Conservation (phyloP, 1,140 invertebrate genomes). For the Aphaenogaster rudis region DNA sequence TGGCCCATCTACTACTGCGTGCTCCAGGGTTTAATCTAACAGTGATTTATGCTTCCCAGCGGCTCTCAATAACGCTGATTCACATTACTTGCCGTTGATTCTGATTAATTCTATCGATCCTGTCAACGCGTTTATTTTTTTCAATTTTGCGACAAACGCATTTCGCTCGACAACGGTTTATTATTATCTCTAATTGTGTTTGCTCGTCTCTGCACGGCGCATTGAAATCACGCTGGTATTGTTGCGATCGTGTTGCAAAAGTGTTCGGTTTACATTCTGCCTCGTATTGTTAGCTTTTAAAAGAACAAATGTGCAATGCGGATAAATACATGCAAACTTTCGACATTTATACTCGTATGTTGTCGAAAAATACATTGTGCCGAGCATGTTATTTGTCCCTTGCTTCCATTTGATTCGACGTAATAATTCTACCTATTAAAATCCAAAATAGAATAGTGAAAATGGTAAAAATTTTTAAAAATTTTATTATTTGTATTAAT, state of each 20-base stretch:
- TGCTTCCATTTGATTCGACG: constrained; percentile 1
- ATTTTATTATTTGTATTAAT: background rate
- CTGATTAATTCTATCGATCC: constrained; percentile 54
- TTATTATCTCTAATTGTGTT: constrained; percentile 52
- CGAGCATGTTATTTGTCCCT: constrained; percentile 28
- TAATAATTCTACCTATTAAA: background rate
- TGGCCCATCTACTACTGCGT: constrained; percentile 79
- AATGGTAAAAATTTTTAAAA: background rate
- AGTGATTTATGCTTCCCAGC: constrained; percentile 85
- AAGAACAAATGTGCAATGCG: constrained; percentile 12
- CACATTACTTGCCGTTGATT: constrained; percentile 56
- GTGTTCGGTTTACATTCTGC: constrained; percentile 41
- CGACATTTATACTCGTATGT: constrained; percentile 10
- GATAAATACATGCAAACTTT: constrained; percentile 32
- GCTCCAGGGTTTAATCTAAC: constrained; percentile 86
- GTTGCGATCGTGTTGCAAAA: constrained; percentile 34
- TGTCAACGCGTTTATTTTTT: constrained; percentile 48
- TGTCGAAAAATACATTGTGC: constrained; percentile 24
- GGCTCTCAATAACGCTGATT: constrained; percentile 79
- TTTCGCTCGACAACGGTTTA: constrained; percentile 37
- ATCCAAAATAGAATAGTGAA: constrained; percentile 3
- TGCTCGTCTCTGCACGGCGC: background rate
- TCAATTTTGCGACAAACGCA: constrained; percentile 33
- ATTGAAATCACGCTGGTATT: constrained; percentile 39
- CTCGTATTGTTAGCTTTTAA: constrained; percentile 44